These are phyloP conservation scores for Scophthalmus maximus DNA, from an alignment of 2,113 vertebrate genomes.

Conservation along the genomic window DNA sequence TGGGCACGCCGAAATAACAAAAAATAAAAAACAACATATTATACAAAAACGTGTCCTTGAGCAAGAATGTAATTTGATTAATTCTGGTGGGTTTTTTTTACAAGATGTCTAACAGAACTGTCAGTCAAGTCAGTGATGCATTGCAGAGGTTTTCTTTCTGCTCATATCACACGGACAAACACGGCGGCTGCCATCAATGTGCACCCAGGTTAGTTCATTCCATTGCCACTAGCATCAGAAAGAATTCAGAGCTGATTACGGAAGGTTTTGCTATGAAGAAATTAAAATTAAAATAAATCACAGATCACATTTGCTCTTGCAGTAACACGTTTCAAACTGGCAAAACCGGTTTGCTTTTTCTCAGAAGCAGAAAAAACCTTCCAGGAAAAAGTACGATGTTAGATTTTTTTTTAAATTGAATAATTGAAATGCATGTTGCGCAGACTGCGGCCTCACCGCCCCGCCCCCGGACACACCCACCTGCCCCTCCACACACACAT, in stretches of 20 bases:
- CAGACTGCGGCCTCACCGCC: conserved; percentile 48
- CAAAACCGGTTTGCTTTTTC: not conserved
- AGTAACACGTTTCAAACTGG: conserved; percentile 8
- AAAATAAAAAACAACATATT: not conserved
- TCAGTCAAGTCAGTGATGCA: conserved; percentile 26
- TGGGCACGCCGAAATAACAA: not conserved
- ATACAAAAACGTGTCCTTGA: conserved; percentile 15
- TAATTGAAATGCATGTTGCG: conserved; percentile 53
- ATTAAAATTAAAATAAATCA: not conserved
- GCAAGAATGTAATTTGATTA: conserved; percentile 25
- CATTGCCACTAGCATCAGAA: not conserved
- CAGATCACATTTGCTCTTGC: not conserved
- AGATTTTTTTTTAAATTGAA: conserved; percentile 35
- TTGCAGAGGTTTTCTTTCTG: not conserved
- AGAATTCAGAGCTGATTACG: not conserved
- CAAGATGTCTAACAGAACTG: conserved; percentile 15
- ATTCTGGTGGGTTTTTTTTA: conserved; percentile 8
- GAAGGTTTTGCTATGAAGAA: not conserved
- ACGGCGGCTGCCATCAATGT: conserved; percentile 10
- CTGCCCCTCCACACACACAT: conserved; percentile 22
- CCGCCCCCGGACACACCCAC: conserved; percentile 32
- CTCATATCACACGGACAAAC: conserved; percentile 9
- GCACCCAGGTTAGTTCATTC: not conserved
- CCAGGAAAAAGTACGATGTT: conserved; percentile 26
- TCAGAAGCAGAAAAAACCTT: conserved; percentile 16